Conservation (phyloP, 2,888 invertebrate genomes). For the Caenorhabditis afra region DNA sequence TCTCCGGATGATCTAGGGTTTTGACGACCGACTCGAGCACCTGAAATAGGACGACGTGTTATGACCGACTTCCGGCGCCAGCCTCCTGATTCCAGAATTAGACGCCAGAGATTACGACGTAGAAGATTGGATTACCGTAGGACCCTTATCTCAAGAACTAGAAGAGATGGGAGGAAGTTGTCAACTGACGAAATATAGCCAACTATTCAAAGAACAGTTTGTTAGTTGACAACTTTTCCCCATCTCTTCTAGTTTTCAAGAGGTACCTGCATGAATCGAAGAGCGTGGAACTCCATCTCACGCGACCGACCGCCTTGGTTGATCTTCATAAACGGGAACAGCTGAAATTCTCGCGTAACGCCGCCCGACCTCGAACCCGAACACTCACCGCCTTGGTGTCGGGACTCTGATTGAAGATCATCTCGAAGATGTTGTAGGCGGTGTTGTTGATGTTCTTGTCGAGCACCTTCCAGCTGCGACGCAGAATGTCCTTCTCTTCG, state of each 20-base stretch:
- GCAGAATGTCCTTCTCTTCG: slow-evolving; percentile 64
- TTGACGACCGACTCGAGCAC: slow-evolving; percentile 72
- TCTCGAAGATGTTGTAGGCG: slow-evolving; percentile 72
- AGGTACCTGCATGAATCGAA: slow-evolving; percentile 72
- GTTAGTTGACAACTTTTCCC: no score
- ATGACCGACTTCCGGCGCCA: not conserved
- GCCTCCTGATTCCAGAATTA: no score
- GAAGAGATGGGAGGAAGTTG: no score
- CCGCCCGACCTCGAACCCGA: no score
- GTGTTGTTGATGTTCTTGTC: slow-evolving; percentile 65
- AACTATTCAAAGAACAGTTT: no score
- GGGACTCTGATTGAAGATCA: slow-evolving; percentile 75
- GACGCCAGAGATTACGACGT: no score
- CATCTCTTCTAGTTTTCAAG: no score
- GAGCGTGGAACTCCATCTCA: slow-evolving; percentile 72
- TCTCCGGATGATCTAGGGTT: slow-evolving; percentile 66
- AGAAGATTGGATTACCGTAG: no score
- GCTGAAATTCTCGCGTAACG: no score
- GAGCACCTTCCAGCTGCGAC: slow-evolving; percentile 64
- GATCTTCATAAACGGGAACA: slow-evolving; percentile 73
- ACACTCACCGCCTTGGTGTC: slow-evolving; percentile 70
- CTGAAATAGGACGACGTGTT: slow-evolving; percentile 59
- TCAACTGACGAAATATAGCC: no score
- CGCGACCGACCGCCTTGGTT: slow-evolving; percentile 53
- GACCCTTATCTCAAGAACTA: no score